Evolutionary conservation across 2,888 invertebrate genomes (phyloP).

Genomic region (Nomada lathburiana): DNA sequence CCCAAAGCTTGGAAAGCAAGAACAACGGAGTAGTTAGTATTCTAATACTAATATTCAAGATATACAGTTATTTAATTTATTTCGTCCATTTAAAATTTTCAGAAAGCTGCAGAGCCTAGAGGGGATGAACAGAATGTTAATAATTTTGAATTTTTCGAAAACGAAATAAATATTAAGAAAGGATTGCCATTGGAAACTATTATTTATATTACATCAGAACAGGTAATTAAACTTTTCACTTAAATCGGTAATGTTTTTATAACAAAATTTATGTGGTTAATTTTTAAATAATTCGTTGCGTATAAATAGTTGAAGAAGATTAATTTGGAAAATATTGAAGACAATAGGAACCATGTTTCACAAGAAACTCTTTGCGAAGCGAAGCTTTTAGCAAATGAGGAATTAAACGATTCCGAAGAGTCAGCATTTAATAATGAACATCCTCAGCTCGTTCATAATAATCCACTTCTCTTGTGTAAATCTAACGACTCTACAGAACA

Average conservation of each 20-base stretch:
- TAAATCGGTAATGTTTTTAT: slow-evolving; percentile 11
- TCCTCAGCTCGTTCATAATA: slow-evolving; percentile 35
- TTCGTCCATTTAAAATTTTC: slow-evolving; percentile 59
- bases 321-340: slow-evolving; percentile 70
- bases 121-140: slow-evolving; percentile 55
- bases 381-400: slow-evolving; percentile 47
- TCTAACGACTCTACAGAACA: slow-evolving; percentile 24
- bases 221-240: slow-evolving; percentile 62
- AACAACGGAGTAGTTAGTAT: slow-evolving; percentile 70
- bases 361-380: slow-evolving; percentile 64
- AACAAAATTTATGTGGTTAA: not conserved
- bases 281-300: slow-evolving; percentile 21
- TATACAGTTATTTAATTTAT: not conserved
- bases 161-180: slow-evolving; percentile 33
- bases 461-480: slow-evolving; percentile 27
- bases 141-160: slow-evolving; percentile 40
- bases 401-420: slow-evolving; percentile 66
- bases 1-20: slow-evolving; percentile 64
- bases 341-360: slow-evolving; percentile 59
- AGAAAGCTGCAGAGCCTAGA: slow-evolving; percentile 61
- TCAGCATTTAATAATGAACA: slow-evolving; percentile 62
- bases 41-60: not conserved
- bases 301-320: slow-evolving; percentile 69
- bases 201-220: slow-evolving; percentile 72
- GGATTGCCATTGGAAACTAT: slow-evolving; percentile 68